Percentiles rank a stretch among this genome's conserved stretches.
These are phyloP conservation scores for Denticeps clupeoides DNA, from an alignment of 2,797 vertebrate species.

Conservation along the genomic window DNA sequence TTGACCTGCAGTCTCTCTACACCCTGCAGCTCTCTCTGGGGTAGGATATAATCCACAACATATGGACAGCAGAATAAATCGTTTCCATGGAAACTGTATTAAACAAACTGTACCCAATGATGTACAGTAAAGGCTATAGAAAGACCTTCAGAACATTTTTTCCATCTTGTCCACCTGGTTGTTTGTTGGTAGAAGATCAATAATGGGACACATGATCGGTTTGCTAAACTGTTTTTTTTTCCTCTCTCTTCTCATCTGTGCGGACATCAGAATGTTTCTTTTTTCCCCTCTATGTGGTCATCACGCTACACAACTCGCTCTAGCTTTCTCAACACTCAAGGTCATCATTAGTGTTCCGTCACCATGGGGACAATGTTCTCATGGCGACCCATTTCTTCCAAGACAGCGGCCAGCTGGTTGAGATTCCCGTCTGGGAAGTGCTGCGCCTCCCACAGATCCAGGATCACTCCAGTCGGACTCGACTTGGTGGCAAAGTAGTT, in stretches of 20 bases:
- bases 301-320: no score
- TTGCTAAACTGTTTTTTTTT: constrained; percentile 33
- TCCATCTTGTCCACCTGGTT: neutral
- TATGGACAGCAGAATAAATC: constrained; percentile 84
- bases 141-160: neutral
- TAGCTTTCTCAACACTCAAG: no score
- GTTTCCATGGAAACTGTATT: constrained; percentile 94
- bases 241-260: constrained; percentile 33
- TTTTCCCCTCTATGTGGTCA: no score
- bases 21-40: constrained; percentile 13
- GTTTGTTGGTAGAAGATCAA: neutral
- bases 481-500: constrained; percentile 77
- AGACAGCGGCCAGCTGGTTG: no score
- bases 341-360: no score
- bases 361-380: no score
- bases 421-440: no score
- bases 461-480: constrained; percentile 51
- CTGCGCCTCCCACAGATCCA: neutral
- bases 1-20: constrained; percentile 11
- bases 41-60: constrained; percentile 72
- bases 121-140: constrained; percentile 65
- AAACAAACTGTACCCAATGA: constrained; percentile 77
- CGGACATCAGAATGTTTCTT: no score
- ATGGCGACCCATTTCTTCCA: no score
- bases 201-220: constrained; percentile 4